A percentile compares a stretch with the other conserved stretches of the same genome.
These are phyloP conservation scores for Epizoanthus stellaris DNA, from an alignment of 92 coral and sea anemone genomes.

Conservation along the genomic window DNA sequence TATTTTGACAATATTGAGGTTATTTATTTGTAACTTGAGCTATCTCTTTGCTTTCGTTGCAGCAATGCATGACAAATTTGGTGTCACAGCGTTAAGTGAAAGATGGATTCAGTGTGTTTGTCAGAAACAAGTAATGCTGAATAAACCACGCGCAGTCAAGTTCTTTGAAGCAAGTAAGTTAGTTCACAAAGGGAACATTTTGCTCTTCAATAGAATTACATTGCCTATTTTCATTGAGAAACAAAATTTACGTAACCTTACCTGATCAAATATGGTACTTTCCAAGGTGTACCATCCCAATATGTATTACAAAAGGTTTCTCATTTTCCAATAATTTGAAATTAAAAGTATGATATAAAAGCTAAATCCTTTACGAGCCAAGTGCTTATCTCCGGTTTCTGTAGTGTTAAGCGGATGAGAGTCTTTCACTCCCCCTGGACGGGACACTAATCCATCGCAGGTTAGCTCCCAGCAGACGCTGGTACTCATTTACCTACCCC, in stretches of 20 bases:
- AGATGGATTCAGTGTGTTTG: constrained; percentile 74
- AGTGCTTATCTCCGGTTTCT: background rate
- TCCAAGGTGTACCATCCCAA: constrained; percentile 20
- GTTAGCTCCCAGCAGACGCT: no score
- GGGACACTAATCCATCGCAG: no score
- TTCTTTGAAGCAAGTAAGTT: constrained; percentile 70
- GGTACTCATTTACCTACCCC: no score
- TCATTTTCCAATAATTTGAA: constrained; percentile 11
- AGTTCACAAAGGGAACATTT: constrained; percentile 53
- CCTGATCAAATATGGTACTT: constrained; percentile 19
- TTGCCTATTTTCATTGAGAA: constrained; percentile 27
- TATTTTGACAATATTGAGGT: constrained; percentile 18
- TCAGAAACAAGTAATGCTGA: constrained; percentile 62
- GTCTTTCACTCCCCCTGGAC: no score
- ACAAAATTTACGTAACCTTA: constrained; percentile 19
- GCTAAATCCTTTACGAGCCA: constrained; percentile 14
- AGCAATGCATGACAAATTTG: constrained; percentile 72
- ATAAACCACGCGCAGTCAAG: constrained; percentile 67
- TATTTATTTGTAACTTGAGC: constrained; percentile 13
- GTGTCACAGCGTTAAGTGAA: constrained; percentile 64
- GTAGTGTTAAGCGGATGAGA: no score
- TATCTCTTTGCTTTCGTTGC: constrained; percentile 46
- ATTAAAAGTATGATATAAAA: constrained; percentile 16
- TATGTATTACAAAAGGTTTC: constrained; percentile 16
- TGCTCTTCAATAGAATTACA: constrained; percentile 39